These are phyloP conservation scores for Malurus cyaneus DNA, from an alignment of 2,113 vertebrate species.

Conservation along the genomic window DNA sequence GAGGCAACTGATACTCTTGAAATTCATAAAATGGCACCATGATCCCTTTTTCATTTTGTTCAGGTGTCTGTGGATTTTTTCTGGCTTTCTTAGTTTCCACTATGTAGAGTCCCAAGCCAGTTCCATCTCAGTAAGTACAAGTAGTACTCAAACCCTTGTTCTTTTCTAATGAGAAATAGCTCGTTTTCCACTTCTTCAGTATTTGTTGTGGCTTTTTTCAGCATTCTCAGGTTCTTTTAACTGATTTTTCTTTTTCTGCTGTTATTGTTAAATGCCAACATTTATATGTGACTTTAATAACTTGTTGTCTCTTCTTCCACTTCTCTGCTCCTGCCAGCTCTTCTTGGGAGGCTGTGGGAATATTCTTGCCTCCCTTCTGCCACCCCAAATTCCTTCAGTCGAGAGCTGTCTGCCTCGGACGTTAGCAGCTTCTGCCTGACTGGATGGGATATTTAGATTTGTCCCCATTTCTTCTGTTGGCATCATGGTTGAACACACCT, in stretches of 20 bases:
- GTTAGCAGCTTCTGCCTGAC: background rate
- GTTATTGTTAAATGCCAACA: slow-evolving; percentile 18
- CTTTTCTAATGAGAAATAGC: slow-evolving; percentile 36
- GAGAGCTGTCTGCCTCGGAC: background rate
- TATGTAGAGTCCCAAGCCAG: background rate
- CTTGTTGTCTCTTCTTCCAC: slow-evolving; percentile 9
- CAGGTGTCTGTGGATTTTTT: slow-evolving; percentile 31
- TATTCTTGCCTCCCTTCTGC: background rate
- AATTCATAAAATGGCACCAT: background rate
- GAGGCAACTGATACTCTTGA: background rate
- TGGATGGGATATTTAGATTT: background rate
- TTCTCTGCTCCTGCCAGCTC: slow-evolving; percentile 1
- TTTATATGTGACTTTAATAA: slow-evolving; percentile 40
- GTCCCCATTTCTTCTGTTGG: background rate
- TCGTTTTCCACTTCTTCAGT: slow-evolving; percentile 30
- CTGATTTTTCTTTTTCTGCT: slow-evolving; percentile 42
- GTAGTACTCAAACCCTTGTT: slow-evolving; percentile 25
- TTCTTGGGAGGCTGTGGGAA: slow-evolving; percentile 7
- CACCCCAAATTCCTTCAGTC: background rate
- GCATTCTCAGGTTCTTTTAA: slow-evolving; percentile 45
- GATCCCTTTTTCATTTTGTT: background rate
- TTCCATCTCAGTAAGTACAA: slow-evolving; percentile 31
- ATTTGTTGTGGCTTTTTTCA: slow-evolving; percentile 52
- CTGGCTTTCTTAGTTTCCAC: slow-evolving; percentile 15
- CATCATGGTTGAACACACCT: background rate